Percentiles rank a stretch among this genome's conserved stretches.
Evolutionary conservation across 2,888 invertebrate species (phyloP).

Genomic region (Mesorhabditis belari): DNA sequence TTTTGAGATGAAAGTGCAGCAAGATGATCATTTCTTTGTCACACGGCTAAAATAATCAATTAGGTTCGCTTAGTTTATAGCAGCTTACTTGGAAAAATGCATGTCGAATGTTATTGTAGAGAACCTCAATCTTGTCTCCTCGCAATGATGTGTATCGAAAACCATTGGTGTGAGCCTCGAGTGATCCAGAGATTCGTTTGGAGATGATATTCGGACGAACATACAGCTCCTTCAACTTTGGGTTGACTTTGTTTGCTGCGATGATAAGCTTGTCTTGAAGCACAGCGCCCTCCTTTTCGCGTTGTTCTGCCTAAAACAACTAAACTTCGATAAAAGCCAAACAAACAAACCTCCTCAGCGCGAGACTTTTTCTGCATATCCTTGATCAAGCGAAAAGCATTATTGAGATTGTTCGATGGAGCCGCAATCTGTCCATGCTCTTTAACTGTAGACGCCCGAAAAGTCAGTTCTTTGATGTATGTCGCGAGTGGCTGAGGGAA

Average conservation of each 20-base stretch:
- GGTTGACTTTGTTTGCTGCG: constrained; percentile 78
- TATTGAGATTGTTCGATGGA: constrained; percentile 88
- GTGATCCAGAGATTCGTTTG: constrained; percentile 60
- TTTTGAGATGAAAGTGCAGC: constrained; percentile 94
- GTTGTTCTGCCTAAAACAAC: constrained; percentile 97
- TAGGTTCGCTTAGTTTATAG: too few relatives aligned
- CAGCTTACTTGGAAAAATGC: constrained; percentile 88
- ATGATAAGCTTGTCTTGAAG: constrained; percentile 92
- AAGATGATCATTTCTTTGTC: constrained; percentile 99
- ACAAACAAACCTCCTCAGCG: constrained; percentile 66
- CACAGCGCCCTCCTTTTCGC: constrained; percentile 92
- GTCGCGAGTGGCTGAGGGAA: constrained; percentile 92
- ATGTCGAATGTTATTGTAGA: constrained; percentile 98
- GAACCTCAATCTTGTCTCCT: constrained; percentile 96
- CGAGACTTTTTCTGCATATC: constrained; percentile 98
- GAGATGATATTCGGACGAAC: constrained; percentile 91
- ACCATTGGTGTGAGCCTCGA: constrained; percentile 78
- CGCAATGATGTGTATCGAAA: constrained; percentile 90
- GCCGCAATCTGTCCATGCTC: constrained; percentile 88
- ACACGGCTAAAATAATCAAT: too few relatives aligned
- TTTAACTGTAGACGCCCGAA: too few relatives aligned
- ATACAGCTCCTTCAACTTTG: constrained; percentile 63
- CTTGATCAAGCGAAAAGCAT: constrained; percentile 92
- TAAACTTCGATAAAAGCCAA: constrained; percentile 62
- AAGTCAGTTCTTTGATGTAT: constrained; percentile 88